Percentiles rank a stretch among this genome's conserved stretches.
These are phyloP conservation scores for Drosophila mayri DNA, from an alignment of 1,140 invertebrate genomes.

Conservation along the genomic window DNA sequence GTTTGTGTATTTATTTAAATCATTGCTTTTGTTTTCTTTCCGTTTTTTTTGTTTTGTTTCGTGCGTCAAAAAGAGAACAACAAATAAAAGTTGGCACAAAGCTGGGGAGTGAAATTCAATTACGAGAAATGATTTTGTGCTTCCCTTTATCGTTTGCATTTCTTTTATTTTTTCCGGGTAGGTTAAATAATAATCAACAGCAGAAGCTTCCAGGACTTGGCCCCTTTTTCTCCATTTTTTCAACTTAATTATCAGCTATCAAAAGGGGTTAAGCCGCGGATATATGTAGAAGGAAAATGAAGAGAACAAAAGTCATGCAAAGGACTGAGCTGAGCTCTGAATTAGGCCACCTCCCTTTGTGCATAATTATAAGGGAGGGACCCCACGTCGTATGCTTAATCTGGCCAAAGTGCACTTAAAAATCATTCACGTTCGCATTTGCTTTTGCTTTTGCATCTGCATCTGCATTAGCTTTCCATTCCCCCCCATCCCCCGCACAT, in stretches of 20 bases:
- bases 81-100: constrained; percentile 52
- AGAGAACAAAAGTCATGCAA: constrained; percentile 29
- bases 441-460: constrained; percentile 29
- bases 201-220: constrained; percentile 1
- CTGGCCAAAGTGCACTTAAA: constrained; percentile 73
- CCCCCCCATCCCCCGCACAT: not conserved
- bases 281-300: not conserved
- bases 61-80: constrained; percentile 34
- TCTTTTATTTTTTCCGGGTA: constrained; percentile 2
- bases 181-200: constrained; percentile 54
- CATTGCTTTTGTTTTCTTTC: constrained; percentile 8
- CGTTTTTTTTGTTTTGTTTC: constrained; percentile 5
- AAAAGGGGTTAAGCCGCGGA: constrained; percentile 13
- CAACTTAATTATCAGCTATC: constrained; percentile 33
- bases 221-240: not conserved
- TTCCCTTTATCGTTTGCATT: constrained; percentile 2
- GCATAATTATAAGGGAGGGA: constrained; percentile 22
- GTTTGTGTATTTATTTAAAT: constrained; percentile 53
- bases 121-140: constrained; percentile 44
- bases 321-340: not conserved
- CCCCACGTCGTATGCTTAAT: constrained; percentile 67
- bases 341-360: constrained; percentile 29
- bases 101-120: constrained; percentile 60
- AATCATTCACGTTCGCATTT: constrained; percentile 72
- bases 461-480: constrained; percentile 49